A percentile compares a stretch with the other conserved stretches of the same genome.
phyloP scores from a whole-genome alignment of 2,888 invertebrate species.

The Anarsia innoxiella region DNA sequence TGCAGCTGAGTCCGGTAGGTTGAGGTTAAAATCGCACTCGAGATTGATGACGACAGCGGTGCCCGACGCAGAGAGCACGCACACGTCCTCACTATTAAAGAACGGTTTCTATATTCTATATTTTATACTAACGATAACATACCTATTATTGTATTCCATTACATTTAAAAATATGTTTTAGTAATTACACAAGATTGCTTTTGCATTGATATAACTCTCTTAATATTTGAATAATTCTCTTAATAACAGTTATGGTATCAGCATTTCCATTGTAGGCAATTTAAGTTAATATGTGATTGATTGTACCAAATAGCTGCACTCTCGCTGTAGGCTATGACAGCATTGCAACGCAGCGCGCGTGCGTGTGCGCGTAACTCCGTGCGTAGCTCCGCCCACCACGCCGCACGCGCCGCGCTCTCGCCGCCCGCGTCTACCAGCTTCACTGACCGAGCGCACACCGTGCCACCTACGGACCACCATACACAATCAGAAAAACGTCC shows the following conservation, averaged over 20 bases:
- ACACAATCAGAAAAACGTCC: too few species aligned
- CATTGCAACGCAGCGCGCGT: conserved; percentile 92
- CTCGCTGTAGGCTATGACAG: conserved; percentile 95
- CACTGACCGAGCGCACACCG: conserved; percentile 62
- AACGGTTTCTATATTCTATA: too few species aligned
- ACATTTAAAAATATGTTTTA: too few species aligned
- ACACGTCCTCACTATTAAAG: conserved; percentile 89
- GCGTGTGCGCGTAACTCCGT: conserved; percentile 97
- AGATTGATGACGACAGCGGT: conserved; percentile 88
- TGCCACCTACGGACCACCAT: conserved; percentile 46
- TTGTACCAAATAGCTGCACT: conserved; percentile 92
- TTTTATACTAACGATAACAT: too few species aligned
- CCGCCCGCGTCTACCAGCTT: conserved; percentile 82
- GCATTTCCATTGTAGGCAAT: too few species aligned
- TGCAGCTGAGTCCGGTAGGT: too few species aligned
- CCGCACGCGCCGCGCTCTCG: conserved; percentile 93
- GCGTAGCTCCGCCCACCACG: conserved; percentile 97
- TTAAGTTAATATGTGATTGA: too few species aligned
- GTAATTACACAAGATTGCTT: too few species aligned
- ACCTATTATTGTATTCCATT: too few species aligned
- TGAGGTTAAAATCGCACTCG: conserved; percentile 62
- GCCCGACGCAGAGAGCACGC: conserved; percentile 93
- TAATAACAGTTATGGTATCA: too few species aligned
- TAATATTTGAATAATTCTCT: too few species aligned
- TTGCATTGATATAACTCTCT: too few species aligned